Base-by-base conservation (phyloP, 1,140 invertebrate species). In the Brachionus paranguensis region DNA sequence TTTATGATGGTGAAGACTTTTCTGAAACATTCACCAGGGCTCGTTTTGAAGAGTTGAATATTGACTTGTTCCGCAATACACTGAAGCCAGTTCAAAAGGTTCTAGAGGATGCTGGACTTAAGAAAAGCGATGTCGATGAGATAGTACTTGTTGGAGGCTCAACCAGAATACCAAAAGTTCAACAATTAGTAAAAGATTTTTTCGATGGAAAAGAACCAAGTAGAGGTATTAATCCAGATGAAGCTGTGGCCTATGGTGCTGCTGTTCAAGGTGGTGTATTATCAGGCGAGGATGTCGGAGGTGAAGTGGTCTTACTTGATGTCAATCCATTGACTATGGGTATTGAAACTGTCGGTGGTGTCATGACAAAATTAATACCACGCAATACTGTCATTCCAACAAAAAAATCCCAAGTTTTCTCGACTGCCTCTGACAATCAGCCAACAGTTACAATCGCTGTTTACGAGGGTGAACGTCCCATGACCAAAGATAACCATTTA, bases 331-430 rank as follows among this genome's bases (percentile, higher is more conserved):
- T 99, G 70, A 99, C 97, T 84, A 93, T 99, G 93, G 97, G 97
- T 86, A 99, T 99, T 88, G 97, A 99, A 91, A 99, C 97, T 85
- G 97, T 99, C 83, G 97, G 97, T 85, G 97, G 97, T 86, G 96
- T 99, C 8, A 99, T 99, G 97, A 99, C 97, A 85, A 99, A 99
- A 89, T 91, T 99, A 27, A 99, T 99, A 88, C 93, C 95, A 79
- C 90, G 97, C 87, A 99, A 99, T 91, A 98, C 96, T 64, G 96
- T 98, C 53, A 99, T 99, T 86, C 97, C 97, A 24, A 99, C 97
- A n/a, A 99, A 99, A 91, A 99, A 99, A 89, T 97, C 96, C 4
- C 97, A 99, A 88, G 96, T 99, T 86, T 99, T 99, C 92, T 98
- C 96, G 0, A 99, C 97, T 8, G 97, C 97, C 53, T 95, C 95